These are phyloP conservation scores for Sprattus sprattus DNA, from an alignment of 2,113 vertebrate genomes.

Conservation along the genomic window DNA sequence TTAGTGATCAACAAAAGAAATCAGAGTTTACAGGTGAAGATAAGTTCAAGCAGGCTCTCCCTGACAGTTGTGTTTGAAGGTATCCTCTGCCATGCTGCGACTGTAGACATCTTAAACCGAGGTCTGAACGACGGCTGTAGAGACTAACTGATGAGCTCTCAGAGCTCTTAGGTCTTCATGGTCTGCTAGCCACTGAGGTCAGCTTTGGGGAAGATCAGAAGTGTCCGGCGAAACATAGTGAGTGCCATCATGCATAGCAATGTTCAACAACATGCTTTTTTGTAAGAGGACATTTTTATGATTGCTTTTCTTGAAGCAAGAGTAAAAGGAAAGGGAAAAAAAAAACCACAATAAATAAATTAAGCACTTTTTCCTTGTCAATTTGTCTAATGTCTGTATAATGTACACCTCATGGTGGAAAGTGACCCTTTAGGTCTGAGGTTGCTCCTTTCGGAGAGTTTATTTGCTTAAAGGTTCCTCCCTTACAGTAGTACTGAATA, in stretches of 20 bases:
- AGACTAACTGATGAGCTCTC: neutral
- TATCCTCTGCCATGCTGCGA: neutral
- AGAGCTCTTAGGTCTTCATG: neutral
- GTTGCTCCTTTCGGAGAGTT: neutral
- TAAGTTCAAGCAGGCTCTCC: neutral
- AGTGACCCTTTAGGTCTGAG: neutral
- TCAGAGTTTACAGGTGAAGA: constrained; percentile 18
- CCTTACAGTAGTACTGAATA: neutral
- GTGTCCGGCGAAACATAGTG: neutral
- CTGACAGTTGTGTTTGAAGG: neutral
- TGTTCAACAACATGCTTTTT: constrained; percentile 40
- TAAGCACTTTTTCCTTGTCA: neutral
- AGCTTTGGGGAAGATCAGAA: neutral
- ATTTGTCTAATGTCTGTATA: neutral
- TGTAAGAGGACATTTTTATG: constrained; percentile 50
- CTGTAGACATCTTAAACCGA: constrained; percentile 13
- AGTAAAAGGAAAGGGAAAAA: constrained; percentile 27
- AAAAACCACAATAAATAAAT: constrained; percentile 53
- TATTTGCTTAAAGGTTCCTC: neutral
- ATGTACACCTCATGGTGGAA: neutral
- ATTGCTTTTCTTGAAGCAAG: constrained; percentile 48
- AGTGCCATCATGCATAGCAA: constrained; percentile 36
- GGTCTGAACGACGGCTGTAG: neutral
- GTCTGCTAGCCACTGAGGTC: constrained; percentile 23
- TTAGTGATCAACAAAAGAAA: constrained; percentile 9